These are phyloP conservation scores for Oreonectes daqikongensis DNA, from an alignment of 2,797 vertebrate species.

Conservation along the genomic window DNA sequence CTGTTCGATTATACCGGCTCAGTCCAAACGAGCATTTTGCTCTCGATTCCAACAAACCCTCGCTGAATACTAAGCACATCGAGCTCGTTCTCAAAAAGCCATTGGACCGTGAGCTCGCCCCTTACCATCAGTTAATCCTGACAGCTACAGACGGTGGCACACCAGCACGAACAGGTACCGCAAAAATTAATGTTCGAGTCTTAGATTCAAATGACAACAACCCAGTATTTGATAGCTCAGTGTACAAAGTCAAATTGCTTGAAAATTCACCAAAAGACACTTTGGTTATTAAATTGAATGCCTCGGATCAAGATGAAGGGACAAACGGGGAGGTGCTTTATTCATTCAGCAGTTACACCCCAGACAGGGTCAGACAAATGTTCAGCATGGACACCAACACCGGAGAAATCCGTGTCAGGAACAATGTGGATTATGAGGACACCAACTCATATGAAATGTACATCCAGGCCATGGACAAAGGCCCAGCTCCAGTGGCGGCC, in stretches of 20 bases:
- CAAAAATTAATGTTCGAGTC: conserved; percentile 87
- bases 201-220: conserved; percentile 96
- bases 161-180: conserved; percentile 86
- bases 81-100: conserved; percentile 95
- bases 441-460: conserved; percentile 95
- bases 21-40: conserved; percentile 91
- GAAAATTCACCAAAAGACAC: conserved; percentile 88
- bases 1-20: conserved; percentile 88
- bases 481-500: conserved; percentile 88
- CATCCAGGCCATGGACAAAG: conserved; percentile 93
- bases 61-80: conserved; percentile 87
- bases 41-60: conserved; percentile 89
- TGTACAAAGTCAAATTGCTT: conserved; percentile 88
- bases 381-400: conserved; percentile 89
- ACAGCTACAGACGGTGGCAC: conserved; percentile 93
- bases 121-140: conserved; percentile 87
- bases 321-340: conserved; percentile 91
- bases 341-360: conserved; percentile 93
- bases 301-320: conserved; percentile 91
- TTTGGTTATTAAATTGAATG: conserved; percentile 90
- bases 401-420: conserved; percentile 90
- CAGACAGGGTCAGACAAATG: conserved; percentile 90
- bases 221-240: conserved; percentile 88
- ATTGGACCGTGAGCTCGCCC: conserved; percentile 89
- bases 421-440: conserved; percentile 92